A percentile compares a stretch with the other conserved stretches of the same genome.
Conservation (phyloP, 2,113 vertebrate genomes). For the Thryonomys swinderianus region DNA sequence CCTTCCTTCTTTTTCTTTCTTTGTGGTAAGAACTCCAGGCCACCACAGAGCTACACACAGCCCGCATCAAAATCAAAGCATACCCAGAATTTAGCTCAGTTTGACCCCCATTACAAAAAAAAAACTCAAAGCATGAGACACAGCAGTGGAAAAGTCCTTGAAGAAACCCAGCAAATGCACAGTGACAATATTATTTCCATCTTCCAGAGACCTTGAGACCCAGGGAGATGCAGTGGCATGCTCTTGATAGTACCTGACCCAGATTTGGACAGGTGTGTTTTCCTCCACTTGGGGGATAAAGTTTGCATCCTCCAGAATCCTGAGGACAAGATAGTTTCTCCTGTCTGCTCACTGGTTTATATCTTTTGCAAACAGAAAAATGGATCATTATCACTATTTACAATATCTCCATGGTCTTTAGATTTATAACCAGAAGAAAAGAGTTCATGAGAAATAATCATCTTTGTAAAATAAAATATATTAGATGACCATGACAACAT, state of each 20-base stretch:
- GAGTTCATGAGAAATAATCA: neutral
- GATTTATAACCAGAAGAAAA: neutral
- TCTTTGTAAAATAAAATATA: neutral
- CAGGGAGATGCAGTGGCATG: rapidly evolving
- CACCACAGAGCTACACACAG: neutral
- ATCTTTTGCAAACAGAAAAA: neutral
- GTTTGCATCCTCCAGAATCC: neutral
- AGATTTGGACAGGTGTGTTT: neutral
- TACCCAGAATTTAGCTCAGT: no score
- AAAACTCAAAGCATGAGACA: neutral
- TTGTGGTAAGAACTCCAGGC: neutral
- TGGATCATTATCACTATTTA: neutral
- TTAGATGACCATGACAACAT: neutral
- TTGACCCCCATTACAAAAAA: no score
- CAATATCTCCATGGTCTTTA: neutral
- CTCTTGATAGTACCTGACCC: neutral
- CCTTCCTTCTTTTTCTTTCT: no score
- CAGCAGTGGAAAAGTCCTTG: neutral
- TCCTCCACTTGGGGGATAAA: neutral
- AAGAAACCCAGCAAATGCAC: neutral
- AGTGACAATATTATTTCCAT: neutral
- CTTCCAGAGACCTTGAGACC: neutral
- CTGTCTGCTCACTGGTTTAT: neutral
- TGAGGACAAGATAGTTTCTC: neutral
- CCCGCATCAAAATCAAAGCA: neutral